Conservation (phyloP, 2,113 vertebrate species). For the Aix galericulata region DNA sequence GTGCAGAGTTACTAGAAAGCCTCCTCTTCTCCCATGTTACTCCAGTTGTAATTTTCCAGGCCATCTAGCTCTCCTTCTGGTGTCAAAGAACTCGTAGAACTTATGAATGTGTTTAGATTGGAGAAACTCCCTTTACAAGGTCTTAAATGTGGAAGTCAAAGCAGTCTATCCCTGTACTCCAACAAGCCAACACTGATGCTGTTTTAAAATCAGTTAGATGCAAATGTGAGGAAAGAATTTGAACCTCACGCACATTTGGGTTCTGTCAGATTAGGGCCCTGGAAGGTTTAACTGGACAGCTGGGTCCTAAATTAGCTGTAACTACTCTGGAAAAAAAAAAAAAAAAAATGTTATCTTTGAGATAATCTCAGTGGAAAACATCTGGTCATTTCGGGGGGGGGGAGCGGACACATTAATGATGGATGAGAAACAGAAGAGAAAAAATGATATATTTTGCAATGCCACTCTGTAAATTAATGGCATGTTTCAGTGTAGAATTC, state of each 20-base stretch:
- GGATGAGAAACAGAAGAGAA: not conserved
- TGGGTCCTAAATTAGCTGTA: conserved; percentile 27
- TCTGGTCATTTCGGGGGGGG: not conserved
- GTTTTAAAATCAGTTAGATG: not conserved
- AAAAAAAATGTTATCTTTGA: not conserved
- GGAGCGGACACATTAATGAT: not conserved
- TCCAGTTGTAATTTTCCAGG: not conserved
- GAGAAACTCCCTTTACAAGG: not conserved
- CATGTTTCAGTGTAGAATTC: not conserved
- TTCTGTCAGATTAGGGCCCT: not conserved
- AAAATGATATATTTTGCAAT: not conserved
- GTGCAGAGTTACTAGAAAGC: not conserved
- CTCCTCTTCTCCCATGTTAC: not conserved
- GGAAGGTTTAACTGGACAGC: not conserved
- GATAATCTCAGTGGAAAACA: conserved; percentile 27
- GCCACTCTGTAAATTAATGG: not conserved
- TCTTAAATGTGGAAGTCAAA: not conserved
- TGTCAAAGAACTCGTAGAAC: not conserved
- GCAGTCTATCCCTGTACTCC: not conserved
- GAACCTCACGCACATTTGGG: not conserved
- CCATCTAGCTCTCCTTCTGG: not conserved
- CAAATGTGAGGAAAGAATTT: not conserved
- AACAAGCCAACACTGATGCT: not conserved
- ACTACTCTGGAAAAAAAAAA: not conserved
- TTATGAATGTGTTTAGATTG: not conserved